phyloP scores from a whole-genome alignment of 2,113 vertebrate species.

The Protomyctophum bolini region DNA sequence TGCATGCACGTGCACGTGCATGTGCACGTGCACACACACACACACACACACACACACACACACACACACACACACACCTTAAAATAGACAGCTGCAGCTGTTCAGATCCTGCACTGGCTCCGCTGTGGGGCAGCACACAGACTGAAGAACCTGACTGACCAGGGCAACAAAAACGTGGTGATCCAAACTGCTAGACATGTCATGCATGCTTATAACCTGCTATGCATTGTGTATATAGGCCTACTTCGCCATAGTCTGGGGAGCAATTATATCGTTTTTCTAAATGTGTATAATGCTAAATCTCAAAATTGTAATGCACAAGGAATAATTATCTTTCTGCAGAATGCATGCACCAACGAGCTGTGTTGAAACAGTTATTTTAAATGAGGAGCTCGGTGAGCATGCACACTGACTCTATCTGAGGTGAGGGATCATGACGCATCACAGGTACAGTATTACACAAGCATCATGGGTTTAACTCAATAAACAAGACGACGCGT shows the following conservation, averaged over 20 bases:
- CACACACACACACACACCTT: constrained; percentile 37
- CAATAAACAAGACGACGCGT: constrained; percentile 48
- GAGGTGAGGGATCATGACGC: constrained; percentile 53
- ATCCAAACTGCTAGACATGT: background rate
- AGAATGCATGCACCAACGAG: background rate
- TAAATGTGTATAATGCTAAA: background rate
- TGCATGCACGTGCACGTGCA: background rate
- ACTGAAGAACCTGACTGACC: constrained; percentile 45
- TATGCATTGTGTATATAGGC: background rate
- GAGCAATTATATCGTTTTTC: too few relatives aligned
- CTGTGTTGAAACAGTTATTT: constrained; percentile 4
- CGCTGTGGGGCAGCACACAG: constrained; percentile 24
- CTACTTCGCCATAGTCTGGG: background rate
- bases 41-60: constrained; percentile 33
- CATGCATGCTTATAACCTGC: background rate
- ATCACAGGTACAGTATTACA: constrained; percentile 59
- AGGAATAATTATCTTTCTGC: constrained; percentile 10
- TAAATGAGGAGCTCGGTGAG: background rate
- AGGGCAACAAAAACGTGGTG: constrained; percentile 9
- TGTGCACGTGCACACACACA: background rate
- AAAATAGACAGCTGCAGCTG: constrained; percentile 78
- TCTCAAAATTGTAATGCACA: background rate
- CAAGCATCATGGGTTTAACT: constrained; percentile 41
- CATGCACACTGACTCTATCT: constrained; percentile 18
- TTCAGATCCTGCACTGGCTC: constrained; percentile 66